Base-by-base conservation (phyloP, 30 jellyfish, hydroid and myxozoan genomes). In the Hydractinia symbiolongicarpus region DNA sequence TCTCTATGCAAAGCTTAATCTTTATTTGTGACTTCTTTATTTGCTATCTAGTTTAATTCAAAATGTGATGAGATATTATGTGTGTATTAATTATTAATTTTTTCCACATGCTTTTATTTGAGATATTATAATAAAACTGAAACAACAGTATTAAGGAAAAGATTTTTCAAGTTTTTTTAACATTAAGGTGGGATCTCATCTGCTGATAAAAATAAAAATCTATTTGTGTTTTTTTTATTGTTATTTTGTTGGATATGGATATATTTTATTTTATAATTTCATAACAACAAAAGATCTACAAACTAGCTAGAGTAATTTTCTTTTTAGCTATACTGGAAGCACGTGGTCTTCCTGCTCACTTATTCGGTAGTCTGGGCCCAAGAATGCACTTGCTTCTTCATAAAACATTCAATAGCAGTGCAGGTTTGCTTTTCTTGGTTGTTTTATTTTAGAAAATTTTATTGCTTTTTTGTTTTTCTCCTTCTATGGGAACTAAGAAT, bases 331-430 rank as follows among this genome's bases (percentile, higher is more conserved):
- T 93, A 44, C 94, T 93, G 40, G 98, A 93, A 76, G 98, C 98
- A 54, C 80, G 98, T 83, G 98, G 98, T 40, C 96, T 93, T 55
- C 98, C 98, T 13, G 96, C 98, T 4, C 98, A 93, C 79, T 86
- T 93, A 70, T 93, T 93, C 78, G 98, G 98, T 62, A 85, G 83
- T 62, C 88, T 93, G 21, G 98, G 98, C 77, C 98, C 98, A 58
- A 87, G 98, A 66, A 93, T 93, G 98, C 98, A 93, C 70, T 83
- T 86, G 78, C 93, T 93, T 72, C 90, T 93, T 60, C 98, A 93
- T 54, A 73, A 95, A 57, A 93, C 98, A 1, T 93, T 93, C 85
- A 93, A 91, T 66, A 93, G 96, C 73, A 87, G 96, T 0, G 95
- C 98, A 87, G 96, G 98, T 93, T 20, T 1, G 5, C 16, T 30